phyloP scores from a whole-genome alignment of 2,888 invertebrate species.

The Silvanus unidentatus region DNA sequence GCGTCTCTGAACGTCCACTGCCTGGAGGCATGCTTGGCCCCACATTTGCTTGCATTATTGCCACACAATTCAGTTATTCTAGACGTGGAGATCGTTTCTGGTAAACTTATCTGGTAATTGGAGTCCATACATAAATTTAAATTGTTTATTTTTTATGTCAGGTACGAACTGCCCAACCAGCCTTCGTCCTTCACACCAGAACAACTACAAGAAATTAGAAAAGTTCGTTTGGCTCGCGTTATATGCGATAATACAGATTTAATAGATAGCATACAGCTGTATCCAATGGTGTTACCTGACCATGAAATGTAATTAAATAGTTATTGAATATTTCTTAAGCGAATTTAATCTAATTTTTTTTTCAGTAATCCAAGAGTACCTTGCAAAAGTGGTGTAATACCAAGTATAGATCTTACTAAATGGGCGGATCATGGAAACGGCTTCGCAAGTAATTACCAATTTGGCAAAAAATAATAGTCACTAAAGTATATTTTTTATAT shows the following conservation, averaged over 20 bases:
- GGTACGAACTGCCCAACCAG: slow-evolving; percentile 84
- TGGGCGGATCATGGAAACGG: slow-evolving; percentile 64
- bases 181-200: slow-evolving; percentile 86
- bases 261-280: slow-evolving; percentile 84
- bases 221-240: slow-evolving; percentile 71
- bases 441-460: too few species aligned
- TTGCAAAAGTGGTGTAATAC: slow-evolving; percentile 81
- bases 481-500: too few species aligned
- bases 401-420: slow-evolving; percentile 80
- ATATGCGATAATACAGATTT: slow-evolving; percentile 91
- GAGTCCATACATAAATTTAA: neutral
- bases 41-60: slow-evolving; percentile 90
- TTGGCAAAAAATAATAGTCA: too few species aligned
- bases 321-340: neutral
- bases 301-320: slow-evolving; percentile 75
- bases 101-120: slow-evolving; percentile 36
- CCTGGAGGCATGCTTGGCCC: slow-evolving; percentile 92
- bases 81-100: slow-evolving; percentile 90
- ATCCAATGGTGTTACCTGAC: slow-evolving; percentile 88
- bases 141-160: slow-evolving; percentile 36
- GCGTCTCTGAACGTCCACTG: slow-evolving; percentile 83
- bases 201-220: slow-evolving; percentile 77
- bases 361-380: slow-evolving; percentile 87
- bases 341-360: slow-evolving; percentile 24
- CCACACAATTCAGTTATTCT: slow-evolving; percentile 85